Conservation (phyloP, 2,797 vertebrate species). For the Gadopsis marmoratus region DNA sequence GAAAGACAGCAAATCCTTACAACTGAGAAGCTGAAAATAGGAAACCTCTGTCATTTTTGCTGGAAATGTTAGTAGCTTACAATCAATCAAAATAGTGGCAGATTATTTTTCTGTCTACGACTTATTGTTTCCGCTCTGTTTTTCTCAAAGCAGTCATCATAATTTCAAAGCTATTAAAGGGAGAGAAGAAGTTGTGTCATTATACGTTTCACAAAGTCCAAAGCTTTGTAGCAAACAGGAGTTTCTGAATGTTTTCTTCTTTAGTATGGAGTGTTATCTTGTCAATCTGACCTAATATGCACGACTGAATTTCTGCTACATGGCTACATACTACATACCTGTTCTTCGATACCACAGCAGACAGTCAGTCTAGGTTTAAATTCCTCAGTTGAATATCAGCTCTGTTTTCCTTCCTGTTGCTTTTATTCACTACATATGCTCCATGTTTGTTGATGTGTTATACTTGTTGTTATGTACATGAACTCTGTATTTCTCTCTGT, state of each 20-base stretch:
- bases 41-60: not conserved
- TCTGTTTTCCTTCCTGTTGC: slow-evolving; percentile 67
- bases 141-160: not conserved
- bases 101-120: not conserved
- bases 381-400: slow-evolving; percentile 52
- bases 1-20: not conserved
- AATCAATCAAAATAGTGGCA: not conserved
- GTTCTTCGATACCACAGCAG: slow-evolving; percentile 41
- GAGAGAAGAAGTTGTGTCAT: not conserved
- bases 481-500: slow-evolving; percentile 82
- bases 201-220: not conserved
- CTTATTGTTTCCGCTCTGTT: not conserved
- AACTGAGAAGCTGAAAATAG: not conserved
- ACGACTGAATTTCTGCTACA: slow-evolving; percentile 48
- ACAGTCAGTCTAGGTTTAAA: slow-evolving; percentile 47
- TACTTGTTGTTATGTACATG: slow-evolving; percentile 79
- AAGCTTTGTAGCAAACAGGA: not conserved
- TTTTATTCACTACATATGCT: slow-evolving; percentile 60
- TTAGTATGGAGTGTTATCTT: slow-evolving; percentile 32
- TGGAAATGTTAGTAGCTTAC: not conserved
- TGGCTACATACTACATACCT: slow-evolving; percentile 34
- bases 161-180: not conserved
- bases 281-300: slow-evolving; percentile 55
- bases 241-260: slow-evolving; percentile 12
- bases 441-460: slow-evolving; percentile 72